These are phyloP conservation scores for Steromphala cineraria DNA, from an alignment of 2,888 invertebrate genomes.

Conservation along the genomic window DNA sequence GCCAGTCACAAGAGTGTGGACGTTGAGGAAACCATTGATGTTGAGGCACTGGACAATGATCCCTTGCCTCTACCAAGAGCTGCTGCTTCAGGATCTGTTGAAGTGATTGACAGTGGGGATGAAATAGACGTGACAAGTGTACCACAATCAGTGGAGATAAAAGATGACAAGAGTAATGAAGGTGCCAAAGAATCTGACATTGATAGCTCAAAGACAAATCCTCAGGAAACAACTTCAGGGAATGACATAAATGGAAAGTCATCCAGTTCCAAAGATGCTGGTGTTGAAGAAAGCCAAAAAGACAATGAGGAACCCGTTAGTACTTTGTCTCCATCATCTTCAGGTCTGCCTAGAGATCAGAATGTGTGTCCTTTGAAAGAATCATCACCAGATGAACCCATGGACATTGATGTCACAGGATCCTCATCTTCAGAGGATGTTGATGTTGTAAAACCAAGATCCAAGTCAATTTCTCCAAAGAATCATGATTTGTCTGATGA, in stretches of 20 bases:
- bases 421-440: constrained; percentile 23
- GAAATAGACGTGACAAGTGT: not conserved
- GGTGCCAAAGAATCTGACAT: no score
- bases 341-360: not conserved
- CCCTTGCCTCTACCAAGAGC: not conserved
- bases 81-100: not conserved
- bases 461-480: no score
- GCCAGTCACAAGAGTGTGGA: not conserved
- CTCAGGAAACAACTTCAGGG: no score
- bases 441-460: constrained; percentile 35
- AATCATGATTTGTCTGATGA: not conserved
- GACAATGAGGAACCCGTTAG: not conserved
- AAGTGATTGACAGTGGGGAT: constrained; percentile 4
- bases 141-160: no score
- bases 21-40: not conserved
- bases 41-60: not conserved
- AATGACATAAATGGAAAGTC: no score
- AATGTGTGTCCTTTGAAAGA: not conserved
- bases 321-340: not conserved
- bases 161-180: no score
- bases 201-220: no score
- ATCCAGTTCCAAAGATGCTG: no score
- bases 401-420: constrained; percentile 32
- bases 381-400: constrained; percentile 14
- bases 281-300: not conserved